Evolutionary conservation across 1,140 invertebrate species (phyloP), one percentile per base, ranked within the genome.

Genomic region (Zaprionus africanus): DNA sequence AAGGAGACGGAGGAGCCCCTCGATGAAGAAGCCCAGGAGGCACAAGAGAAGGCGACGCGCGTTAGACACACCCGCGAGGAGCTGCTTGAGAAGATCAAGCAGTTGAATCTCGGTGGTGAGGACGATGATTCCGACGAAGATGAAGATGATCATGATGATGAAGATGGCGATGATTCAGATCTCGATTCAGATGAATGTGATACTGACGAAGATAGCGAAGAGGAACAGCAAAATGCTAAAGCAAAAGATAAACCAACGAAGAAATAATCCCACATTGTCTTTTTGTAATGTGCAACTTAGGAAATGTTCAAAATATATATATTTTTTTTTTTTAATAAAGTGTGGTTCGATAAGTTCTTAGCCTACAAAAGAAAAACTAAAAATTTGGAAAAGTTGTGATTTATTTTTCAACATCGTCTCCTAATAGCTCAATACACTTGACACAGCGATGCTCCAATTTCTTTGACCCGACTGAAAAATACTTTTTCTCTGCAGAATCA

Each of bases 41-140:
- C 75, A 17, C 64, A 77, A 36, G 71, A 81, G 54, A 69, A 72
- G 76, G 81, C 78, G 5, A 70, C 65, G 9, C 70, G 82, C 9
- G 78, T 92, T 11, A 81, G 85, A 0, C 90, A 92, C 57, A 91
- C 90, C 1, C 69, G 92, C 4, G 91, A 92, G 24, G 88, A 93
- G 60, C 76, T 93, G 46, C 69, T 92, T 19, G 81, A 91, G 22
- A 93, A 93, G 80, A 93, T 93, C 19, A 93, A 93, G 34, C 80
- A 92, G 76, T 56, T 93, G 4, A 93, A 93, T 68, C 43, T 93
- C 12, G 82, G 83, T 11, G 82, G 86, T 17, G 79, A 92, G 60
- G 81, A 85, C 41, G 78, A 79, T 1, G 63, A 79, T 13, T 66
- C 73, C n/a, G 83, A 85, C 13, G 79, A 67, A 13, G 73, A 68